Percentiles rank a stretch among this genome's conserved stretches.
Conservation (phyloP, 2,797 vertebrate genomes). For the Acridotheres tristis region DNA sequence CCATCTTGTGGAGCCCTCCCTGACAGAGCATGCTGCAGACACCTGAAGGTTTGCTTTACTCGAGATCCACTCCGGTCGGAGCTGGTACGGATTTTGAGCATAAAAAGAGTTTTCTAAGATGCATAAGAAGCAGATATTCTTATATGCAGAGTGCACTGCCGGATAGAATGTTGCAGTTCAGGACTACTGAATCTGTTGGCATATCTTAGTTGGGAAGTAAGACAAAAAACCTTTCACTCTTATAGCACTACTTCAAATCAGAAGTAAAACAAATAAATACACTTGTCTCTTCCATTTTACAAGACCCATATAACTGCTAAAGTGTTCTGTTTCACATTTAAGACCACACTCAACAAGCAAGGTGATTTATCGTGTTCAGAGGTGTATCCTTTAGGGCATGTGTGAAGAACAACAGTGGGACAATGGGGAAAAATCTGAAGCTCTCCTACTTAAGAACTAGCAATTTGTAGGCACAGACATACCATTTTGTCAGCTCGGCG, state of each 20-base stretch:
- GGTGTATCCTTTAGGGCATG: not conserved
- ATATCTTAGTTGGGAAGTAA: not conserved
- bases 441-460: not conserved
- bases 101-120: not conserved
- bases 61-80: fast-evolving
- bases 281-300: not conserved
- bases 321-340: not conserved
- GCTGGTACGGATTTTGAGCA: not conserved
- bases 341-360: not conserved
- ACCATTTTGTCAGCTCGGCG: fast-evolving
- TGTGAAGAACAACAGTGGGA: not conserved
- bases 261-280: not conserved
- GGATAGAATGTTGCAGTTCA: not conserved
- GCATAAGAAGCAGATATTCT: not conserved
- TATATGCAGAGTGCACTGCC: fast-evolving
- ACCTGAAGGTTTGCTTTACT: not conserved
- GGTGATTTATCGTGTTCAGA: not conserved
- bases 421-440: not conserved
- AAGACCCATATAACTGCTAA: not conserved
- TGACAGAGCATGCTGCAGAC: not conserved
- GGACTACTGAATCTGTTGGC: not conserved
- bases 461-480: not conserved
- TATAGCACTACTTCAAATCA: not conserved
- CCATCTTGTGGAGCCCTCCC: constrained; percentile 58
- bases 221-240: not conserved